These are phyloP conservation scores for Ctenodactylus gundi DNA, from an alignment of 2,113 vertebrate genomes.

Conservation along the genomic window DNA sequence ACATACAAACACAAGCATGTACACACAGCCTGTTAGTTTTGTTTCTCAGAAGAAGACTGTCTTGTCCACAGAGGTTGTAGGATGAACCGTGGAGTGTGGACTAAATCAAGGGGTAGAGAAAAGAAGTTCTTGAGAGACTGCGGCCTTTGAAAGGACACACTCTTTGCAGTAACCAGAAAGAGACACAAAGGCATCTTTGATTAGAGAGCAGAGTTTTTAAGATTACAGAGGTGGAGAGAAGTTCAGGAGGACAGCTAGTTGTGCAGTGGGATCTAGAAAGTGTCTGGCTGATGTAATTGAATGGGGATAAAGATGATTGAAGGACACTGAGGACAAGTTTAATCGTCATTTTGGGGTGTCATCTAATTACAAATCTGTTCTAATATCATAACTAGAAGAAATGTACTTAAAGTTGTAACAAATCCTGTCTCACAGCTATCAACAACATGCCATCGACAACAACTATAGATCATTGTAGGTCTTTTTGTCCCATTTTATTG, in stretches of 20 bases:
- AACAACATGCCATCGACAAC: no score
- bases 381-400: background rate
- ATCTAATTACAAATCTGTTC: background rate
- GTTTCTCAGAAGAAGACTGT: background rate
- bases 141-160: background rate
- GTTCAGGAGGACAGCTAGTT: background rate
- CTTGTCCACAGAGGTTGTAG: background rate
- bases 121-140: background rate
- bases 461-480: no score
- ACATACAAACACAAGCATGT: background rate
- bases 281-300: background rate
- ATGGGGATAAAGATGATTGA: background rate
- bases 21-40: background rate
- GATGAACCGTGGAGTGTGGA: background rate
- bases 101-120: background rate
- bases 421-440: background rate
- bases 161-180: background rate
- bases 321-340: background rate
- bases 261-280: background rate
- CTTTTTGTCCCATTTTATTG: no score
- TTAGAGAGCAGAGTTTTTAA: background rate
- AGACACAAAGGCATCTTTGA: background rate
- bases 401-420: background rate
- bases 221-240: background rate
- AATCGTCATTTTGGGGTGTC: background rate